These are phyloP conservation scores for Sebastes variabilis DNA, from an alignment of 2,797 vertebrate genomes.

Conservation along the genomic window DNA sequence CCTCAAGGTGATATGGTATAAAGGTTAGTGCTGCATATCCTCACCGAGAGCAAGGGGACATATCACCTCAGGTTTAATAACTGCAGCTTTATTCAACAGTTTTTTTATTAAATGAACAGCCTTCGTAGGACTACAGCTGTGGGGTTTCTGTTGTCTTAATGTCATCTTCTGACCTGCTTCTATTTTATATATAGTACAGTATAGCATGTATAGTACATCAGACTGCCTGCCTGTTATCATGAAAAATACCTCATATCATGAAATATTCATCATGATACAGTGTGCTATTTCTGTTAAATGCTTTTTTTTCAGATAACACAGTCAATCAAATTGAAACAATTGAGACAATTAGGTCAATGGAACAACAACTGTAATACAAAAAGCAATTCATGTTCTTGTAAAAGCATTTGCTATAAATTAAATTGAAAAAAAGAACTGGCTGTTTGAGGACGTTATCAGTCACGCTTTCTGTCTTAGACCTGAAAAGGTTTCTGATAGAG, in stretches of 20 bases:
- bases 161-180: not conserved
- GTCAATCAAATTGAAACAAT: not conserved
- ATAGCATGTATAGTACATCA: not conserved
- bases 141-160: not conserved
- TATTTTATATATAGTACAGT: not conserved
- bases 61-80: constrained; percentile 37
- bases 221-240: not conserved
- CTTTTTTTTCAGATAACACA: not conserved
- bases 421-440: not conserved
- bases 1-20: constrained; percentile 51
- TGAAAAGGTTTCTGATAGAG: not conserved
- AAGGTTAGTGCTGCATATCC: constrained; percentile 45
- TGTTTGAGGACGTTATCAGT: not conserved
- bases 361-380: not conserved
- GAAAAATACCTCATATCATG: not conserved
- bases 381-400: not conserved
- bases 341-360: not conserved
- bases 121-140: not conserved
- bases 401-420: not conserved
- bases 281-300: not conserved
- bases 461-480: not conserved
- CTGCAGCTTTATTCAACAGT: constrained; percentile 43
- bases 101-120: constrained; percentile 29
- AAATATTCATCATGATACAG: not conserved
- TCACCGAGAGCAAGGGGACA: constrained; percentile 15